Evolutionary conservation across 2,888 invertebrate genomes (phyloP), one percentile per base, ranked within the genome.

Genomic region (Drosophila mercatorum): DNA sequence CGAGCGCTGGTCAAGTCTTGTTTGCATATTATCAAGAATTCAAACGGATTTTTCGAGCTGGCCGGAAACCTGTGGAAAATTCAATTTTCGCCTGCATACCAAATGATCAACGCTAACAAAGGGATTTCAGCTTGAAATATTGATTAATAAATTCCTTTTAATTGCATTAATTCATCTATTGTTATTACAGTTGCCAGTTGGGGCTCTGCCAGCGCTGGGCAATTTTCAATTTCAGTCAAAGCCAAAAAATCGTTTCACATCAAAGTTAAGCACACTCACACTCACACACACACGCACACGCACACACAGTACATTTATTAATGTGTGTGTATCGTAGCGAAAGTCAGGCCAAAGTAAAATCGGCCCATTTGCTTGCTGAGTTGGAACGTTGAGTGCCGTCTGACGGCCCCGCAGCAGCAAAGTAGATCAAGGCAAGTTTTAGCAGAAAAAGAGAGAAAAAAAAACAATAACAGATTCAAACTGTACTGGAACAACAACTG

Each of bases 401-500:
- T 80, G 75, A 55, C 65, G 69, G 81, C 66, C 72, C 58, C 66
- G 68, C 67, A 72, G 65, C 80, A 60, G 66, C 76, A 88, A 89
- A 87, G 76, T 87, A 85, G 89, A 89, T 88, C 86, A 87, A 87
- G 86, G 86, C 89, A 49, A 81, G 84, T 72, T 81, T 70, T 69
- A 60, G 60, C 72, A 46, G 43, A 44, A 46, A 52, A 49, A 47
- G 53, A 55, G 63, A 36, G 22, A 53, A 51, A 40, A 66, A 56
- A 53, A 38, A 75, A 58, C 60, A 70, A 65, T n/a, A 40, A 40
- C 31, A 43, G 43, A 56, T 34, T 56, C 43, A 17, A 17, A n/a
- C 41, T 31, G 2, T 10, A 31, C 7, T 49, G 11, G 5, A 40
- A 59, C 63, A 49, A 51, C 43, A 51, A 49, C 46, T 41, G 46